phyloP scores from a whole-genome alignment of 2,113 vertebrate genomes.

The Australoheros scitulus region DNA sequence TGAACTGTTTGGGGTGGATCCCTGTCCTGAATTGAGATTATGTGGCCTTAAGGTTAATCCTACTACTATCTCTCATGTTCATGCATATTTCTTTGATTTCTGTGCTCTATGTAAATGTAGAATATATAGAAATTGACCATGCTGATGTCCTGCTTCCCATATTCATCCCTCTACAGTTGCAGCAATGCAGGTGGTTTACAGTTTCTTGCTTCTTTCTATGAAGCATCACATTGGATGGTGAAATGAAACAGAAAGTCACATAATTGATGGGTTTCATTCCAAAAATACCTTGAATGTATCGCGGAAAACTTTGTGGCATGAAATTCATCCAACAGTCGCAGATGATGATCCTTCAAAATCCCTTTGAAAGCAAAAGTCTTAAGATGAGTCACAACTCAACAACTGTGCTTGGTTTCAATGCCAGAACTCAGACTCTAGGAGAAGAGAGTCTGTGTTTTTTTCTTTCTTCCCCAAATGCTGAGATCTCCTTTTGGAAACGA shows the following conservation, averaged over 20 bases:
- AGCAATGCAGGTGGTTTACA: background rate
- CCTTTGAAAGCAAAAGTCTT: constrained; percentile 44
- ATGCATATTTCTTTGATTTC: background rate
- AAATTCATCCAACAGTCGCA: constrained; percentile 28
- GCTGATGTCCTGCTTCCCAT: background rate
- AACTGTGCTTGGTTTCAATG: constrained; percentile 36
- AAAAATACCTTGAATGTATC: constrained; percentile 33
- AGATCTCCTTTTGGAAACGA: constrained; percentile 11
- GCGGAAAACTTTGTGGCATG: constrained; percentile 18
- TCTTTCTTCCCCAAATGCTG: constrained; percentile 7
- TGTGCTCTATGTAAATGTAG: background rate
- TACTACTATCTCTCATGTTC: background rate
- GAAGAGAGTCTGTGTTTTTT: background rate
- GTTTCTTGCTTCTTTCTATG: background rate
- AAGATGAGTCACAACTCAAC: constrained; percentile 45
- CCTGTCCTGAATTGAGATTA: constrained; percentile 6
- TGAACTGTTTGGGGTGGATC: background rate
- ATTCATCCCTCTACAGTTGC: background rate
- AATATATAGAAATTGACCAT: background rate
- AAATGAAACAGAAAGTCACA: constrained; percentile 28
- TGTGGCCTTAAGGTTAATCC: background rate
- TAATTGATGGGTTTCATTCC: constrained; percentile 9
- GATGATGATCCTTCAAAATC: constrained; percentile 53
- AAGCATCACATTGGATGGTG: background rate
- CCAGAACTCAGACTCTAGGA: constrained; percentile 16